Base-by-base conservation (phyloP, 2,888 invertebrate species). In the Muscina levida region DNA sequence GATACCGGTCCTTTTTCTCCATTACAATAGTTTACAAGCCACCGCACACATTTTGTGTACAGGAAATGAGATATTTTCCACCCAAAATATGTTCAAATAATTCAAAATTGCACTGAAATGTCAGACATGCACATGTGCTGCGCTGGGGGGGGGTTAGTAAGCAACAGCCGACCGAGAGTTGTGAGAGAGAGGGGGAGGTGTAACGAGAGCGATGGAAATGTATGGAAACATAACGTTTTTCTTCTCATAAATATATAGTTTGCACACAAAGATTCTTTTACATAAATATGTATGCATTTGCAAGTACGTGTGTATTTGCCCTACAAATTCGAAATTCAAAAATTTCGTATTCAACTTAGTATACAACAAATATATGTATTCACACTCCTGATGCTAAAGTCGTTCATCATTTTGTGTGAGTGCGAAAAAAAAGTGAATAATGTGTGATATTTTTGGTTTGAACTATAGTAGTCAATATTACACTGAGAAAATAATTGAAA, bases 61-160 rank as follows among this genome's bases (percentile, higher is more conserved):
- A 19, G 53, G 53, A 53, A 53, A 53, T 53, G 53, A 53, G 53
- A 53, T 53, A 53, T 53, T 53, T 53, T 53, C 53, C 53, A 53
- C 24, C 24, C 53, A 53, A 24, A 53, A 22, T 31, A 31, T 53
- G 53, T 10, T 53, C 22, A 24, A 4, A 53, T 53, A 53, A 53
- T 53, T 53, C 53, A 53, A 53, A 53, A 53, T 53, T 53, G 24
- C 13, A 22, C 53, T 22, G 22, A 10, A n/a, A 4, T 10, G 5
- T 44, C 44, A 44, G 2, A 44, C 44, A 44, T 37, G 10, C 44
- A n/a, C 10, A n/a, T 44, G n/a, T n/a, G n/a, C n/a, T n/a, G n/a
- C n/a, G n/a, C n/a, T n/a, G n/a, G n/a, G n/a, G n/a, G n/a, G n/a
- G n/a, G n/a, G n/a, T n/a, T n/a, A n/a, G n/a, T n/a, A n/a, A n/a